Conservation (phyloP, 2,797 vertebrate genomes). For the Delichon dasypus region DNA sequence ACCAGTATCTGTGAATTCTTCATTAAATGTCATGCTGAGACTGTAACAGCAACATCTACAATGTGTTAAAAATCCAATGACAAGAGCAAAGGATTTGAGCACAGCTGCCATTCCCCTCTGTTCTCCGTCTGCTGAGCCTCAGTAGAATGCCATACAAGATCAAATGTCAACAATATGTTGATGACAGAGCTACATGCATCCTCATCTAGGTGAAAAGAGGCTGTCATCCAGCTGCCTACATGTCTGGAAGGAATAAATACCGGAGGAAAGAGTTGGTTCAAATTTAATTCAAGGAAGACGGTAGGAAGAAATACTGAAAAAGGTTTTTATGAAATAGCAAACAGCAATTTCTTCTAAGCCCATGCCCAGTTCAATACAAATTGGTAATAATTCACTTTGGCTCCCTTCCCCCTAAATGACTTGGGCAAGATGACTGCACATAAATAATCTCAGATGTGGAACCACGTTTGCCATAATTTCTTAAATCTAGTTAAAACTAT, state of each 20-base stretch:
- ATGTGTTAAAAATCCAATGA: conserved; percentile 28
- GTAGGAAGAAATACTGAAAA: not conserved
- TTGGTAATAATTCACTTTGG: not conserved
- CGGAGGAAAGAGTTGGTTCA: not conserved
- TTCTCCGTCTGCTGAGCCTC: not conserved
- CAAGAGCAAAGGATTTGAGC: not conserved
- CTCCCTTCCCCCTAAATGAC: not conserved
- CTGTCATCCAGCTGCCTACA: conserved; percentile 55
- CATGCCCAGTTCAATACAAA: not conserved
- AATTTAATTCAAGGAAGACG: not conserved
- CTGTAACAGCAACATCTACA: conserved; percentile 10
- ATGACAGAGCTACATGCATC: conserved; percentile 31
- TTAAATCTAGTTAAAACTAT: not conserved
- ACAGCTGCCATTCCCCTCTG: conserved; percentile 24
- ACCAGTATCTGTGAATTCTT: not conserved
- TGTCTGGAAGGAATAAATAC: conserved; percentile 42
- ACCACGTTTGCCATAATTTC: not conserved
- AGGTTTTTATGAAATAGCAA: not conserved
- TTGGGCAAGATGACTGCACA: not conserved
- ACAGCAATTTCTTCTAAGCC: not conserved
- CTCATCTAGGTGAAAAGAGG: conserved; percentile 39
- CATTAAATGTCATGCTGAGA: conserved; percentile 8
- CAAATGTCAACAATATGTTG: conserved; percentile 61
- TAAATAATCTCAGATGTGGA: not conserved
- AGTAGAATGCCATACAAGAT: not conserved